These are phyloP conservation scores for Drosophila limbata DNA, from an alignment of 2,888 invertebrate species.

Conservation along the genomic window DNA sequence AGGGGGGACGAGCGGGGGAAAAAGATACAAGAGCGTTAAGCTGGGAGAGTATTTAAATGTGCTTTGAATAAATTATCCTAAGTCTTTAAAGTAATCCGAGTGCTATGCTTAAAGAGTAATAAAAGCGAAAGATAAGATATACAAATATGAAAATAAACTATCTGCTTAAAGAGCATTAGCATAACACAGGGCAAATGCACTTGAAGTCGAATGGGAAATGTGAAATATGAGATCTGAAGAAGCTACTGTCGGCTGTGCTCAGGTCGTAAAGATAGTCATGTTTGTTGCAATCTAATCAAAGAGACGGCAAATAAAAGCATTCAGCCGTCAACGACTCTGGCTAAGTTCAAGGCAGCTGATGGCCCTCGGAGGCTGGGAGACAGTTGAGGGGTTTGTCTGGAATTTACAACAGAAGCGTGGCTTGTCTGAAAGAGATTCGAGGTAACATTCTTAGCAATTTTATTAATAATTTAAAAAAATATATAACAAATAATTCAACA, in stretches of 20 bases:
- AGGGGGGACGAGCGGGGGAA: no score
- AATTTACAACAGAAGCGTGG: slow-evolving; percentile 20
- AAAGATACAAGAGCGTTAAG: no score
- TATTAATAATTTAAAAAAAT: slow-evolving; percentile 15
- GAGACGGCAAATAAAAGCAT: no score
- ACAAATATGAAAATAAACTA: not conserved
- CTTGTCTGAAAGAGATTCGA: slow-evolving; percentile 16
- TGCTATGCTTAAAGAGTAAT: not conserved
- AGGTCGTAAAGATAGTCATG: slow-evolving; percentile 19
- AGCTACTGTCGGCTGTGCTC: slow-evolving; percentile 5
- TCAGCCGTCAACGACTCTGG: not conserved
- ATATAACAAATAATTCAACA: slow-evolving; percentile 3
- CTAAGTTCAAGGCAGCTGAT: slow-evolving; percentile 43
- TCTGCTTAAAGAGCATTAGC: not conserved
- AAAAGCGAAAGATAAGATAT: slow-evolving; percentile 1
- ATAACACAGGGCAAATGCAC: not conserved
- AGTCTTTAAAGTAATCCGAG: not conserved
- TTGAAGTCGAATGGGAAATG: not conserved
- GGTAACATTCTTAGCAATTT: slow-evolving; percentile 18
- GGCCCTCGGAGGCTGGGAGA: not conserved
- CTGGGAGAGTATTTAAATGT: not conserved
- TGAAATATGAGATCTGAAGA: not conserved
- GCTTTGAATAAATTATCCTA: not conserved
- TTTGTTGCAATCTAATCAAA: slow-evolving; percentile 47
- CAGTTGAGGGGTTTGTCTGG: slow-evolving; percentile 9